Evolutionary conservation across 2,113 vertebrate genomes (phyloP).

Genomic region (Limanda limanda): DNA sequence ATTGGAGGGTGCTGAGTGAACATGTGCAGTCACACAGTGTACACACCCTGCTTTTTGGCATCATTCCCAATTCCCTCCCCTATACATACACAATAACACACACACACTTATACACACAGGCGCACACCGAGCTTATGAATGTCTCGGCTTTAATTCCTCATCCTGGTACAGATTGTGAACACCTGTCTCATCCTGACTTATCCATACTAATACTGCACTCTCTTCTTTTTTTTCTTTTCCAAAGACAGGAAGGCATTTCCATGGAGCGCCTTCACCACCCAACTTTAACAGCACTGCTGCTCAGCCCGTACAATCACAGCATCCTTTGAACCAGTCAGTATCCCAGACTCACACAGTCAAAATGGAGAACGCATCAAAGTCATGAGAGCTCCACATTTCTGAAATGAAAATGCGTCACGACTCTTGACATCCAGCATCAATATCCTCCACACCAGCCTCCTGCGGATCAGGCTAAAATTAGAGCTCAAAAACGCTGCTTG

Average conservation of each 20-base stretch:
- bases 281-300: conserved; percentile 9
- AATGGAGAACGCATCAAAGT: conserved; percentile 45
- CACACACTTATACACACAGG: not conserved
- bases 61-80: conserved; percentile 48
- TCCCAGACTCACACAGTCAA: conserved; percentile 5
- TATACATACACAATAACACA: conserved; percentile 34
- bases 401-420: conserved; percentile 67
- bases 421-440: conserved; percentile 73
- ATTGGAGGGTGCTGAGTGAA: conserved; percentile 39
- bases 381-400: conserved; percentile 38
- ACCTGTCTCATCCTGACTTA: conserved; percentile 24
- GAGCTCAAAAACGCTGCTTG: conserved; percentile 66
- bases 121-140: not conserved
- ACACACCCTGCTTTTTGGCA: conserved; percentile 65
- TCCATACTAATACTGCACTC: conserved; percentile 5
- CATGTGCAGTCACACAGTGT: conserved; percentile 62
- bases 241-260: conserved; percentile 7
- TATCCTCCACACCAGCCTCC: conserved; percentile 69
- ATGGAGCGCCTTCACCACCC: not conserved
- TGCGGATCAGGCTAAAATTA: conserved; percentile 74
- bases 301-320: conserved; percentile 26
- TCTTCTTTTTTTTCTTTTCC: not conserved
- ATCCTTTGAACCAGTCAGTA: conserved; percentile 30
- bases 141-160: conserved; percentile 30
- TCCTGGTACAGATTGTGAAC: conserved; percentile 18